phyloP scores from a whole-genome alignment of 2,888 invertebrate genomes.

The Hoplodrina ambigua region DNA sequence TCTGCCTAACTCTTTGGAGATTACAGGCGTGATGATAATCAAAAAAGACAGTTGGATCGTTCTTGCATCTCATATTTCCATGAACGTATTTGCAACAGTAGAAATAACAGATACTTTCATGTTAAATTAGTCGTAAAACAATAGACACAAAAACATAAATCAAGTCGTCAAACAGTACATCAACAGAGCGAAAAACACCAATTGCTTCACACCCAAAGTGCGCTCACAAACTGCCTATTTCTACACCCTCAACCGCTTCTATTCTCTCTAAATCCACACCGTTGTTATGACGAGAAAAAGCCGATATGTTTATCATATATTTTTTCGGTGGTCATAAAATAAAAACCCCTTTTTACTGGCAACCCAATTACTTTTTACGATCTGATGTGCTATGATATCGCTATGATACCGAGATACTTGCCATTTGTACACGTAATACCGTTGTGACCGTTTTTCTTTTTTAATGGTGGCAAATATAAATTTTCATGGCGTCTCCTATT shows the following conservation, averaged over 20 bases:
- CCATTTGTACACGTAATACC: constrained; percentile 75
- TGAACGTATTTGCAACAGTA: background rate
- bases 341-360: constrained; percentile 87
- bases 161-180: constrained; percentile 9
- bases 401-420: constrained; percentile 82
- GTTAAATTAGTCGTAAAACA: background rate
- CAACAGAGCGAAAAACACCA: constrained; percentile 8
- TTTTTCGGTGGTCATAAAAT: constrained; percentile 84
- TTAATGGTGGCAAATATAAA: constrained; percentile 67
- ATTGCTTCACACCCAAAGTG: constrained; percentile 15
- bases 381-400: constrained; percentile 84
- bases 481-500: constrained; percentile 67
- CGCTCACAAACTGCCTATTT: constrained; percentile 34
- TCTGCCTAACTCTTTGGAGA: too few relatives aligned
- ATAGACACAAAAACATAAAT: constrained; percentile 7
- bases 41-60: too few relatives aligned
- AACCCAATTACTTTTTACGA: constrained; percentile 90
- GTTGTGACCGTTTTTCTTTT: constrained; percentile 68
- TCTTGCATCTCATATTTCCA: background rate
- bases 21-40: too few relatives aligned
- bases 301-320: constrained; percentile 87
- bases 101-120: background rate
- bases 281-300: constrained; percentile 76
- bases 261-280: constrained; percentile 59
- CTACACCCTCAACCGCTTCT: constrained; percentile 61